These are phyloP conservation scores for Cladopsammia gracilis DNA, from an alignment of 64 coral and sea anemone species.

Conservation along the genomic window DNA sequence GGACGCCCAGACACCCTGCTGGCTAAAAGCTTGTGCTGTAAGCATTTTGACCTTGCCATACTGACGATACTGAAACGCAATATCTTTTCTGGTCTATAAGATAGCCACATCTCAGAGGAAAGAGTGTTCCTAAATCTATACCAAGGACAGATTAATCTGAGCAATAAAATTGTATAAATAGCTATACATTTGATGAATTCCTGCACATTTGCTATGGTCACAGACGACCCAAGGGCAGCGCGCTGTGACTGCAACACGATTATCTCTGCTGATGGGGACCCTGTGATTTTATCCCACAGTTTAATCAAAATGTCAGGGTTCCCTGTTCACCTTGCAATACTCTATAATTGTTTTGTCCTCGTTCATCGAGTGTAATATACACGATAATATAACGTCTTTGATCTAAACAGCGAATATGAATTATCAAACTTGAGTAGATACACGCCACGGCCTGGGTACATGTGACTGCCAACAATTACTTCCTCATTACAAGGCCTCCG, in stretches of 20 bases:
- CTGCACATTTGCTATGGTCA: no score
- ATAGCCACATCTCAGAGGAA: not conserved
- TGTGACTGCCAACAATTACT: constrained; percentile 97
- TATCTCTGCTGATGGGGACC: not conserved
- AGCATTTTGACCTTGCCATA: no score
- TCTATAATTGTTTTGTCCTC: not conserved
- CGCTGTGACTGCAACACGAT: no score
- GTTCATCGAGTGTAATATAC: constrained; percentile 97
- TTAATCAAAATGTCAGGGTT: not conserved
- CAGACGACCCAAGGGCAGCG: no score
- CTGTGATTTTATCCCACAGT: not conserved
- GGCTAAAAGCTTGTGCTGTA: no score
- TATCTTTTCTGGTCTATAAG: no score
- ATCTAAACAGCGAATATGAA: constrained; percentile 98
- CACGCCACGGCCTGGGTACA: constrained; percentile 95
- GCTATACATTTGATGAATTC: no score
- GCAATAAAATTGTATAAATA: no score
- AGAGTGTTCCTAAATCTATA: not conserved
- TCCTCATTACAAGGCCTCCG: constrained; percentile 97
- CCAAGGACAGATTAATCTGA: no score
- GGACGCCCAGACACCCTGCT: no score
- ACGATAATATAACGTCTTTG: constrained; percentile 98
- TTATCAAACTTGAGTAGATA: constrained; percentile 99
- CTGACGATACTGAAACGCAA: no score
- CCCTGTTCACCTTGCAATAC: not conserved